A percentile compares a stretch with the other conserved stretches of the same genome.
Conservation (phyloP, 2,113 vertebrate genomes). For the Callionymus lyra region DNA sequence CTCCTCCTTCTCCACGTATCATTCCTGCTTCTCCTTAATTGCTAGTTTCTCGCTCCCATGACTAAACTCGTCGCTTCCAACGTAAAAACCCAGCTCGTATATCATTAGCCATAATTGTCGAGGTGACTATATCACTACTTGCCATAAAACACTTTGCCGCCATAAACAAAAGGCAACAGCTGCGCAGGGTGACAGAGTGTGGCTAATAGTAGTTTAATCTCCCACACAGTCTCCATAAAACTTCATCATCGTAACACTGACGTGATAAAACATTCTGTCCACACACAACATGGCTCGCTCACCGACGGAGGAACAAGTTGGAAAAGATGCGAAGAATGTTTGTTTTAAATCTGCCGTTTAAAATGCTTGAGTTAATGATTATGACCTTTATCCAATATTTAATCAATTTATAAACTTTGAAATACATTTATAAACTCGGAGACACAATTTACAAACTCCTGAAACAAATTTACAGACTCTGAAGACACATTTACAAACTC, state of each 20-base stretch:
- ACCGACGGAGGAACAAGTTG: constrained; percentile 7
- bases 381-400: too few species aligned
- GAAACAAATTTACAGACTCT: too few species aligned
- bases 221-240: constrained; percentile 65
- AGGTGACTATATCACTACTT: constrained; percentile 55
- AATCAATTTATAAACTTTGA: too few species aligned
- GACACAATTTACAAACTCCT: too few species aligned
- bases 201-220: constrained; percentile 69
- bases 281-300: constrained; percentile 29
- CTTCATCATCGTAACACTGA: constrained; percentile 54
- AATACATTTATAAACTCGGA: too few species aligned
- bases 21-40: too few species aligned
- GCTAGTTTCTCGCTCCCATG: too few species aligned
- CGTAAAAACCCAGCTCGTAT: constrained; percentile 21
- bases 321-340: background rate
- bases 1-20: too few species aligned
- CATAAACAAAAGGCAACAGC: constrained; percentile 70
- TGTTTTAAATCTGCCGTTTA: too few species aligned
- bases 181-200: constrained; percentile 53
- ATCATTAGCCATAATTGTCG: constrained; percentile 65
- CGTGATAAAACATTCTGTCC: constrained; percentile 48
- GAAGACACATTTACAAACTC: too few species aligned
- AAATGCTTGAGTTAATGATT: too few species aligned
- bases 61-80: too few species aligned
- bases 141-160: constrained; percentile 57